Percentiles rank a stretch among this genome's conserved stretches.
Evolutionary conservation across 2,113 vertebrate species (phyloP).

Genomic region (Sphaerodactylus townsendi): DNA sequence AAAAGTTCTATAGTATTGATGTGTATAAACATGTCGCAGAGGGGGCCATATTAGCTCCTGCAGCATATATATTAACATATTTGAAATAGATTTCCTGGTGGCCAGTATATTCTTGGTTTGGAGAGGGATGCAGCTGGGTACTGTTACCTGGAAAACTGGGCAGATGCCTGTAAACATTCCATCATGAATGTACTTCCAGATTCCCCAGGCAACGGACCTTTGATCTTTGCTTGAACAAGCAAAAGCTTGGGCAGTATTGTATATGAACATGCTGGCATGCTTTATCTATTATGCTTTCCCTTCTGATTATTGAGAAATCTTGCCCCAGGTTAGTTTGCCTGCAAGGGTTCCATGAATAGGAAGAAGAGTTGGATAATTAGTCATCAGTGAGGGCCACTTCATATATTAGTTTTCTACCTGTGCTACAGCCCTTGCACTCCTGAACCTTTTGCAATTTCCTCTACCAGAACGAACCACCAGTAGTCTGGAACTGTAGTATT

Average conservation of each 20-base stretch:
- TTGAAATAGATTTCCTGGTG: not conserved
- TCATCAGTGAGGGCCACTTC: slow-evolving; percentile 2
- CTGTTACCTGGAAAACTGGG: too few species aligned
- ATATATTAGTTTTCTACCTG: not conserved
- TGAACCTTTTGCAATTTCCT: not conserved
- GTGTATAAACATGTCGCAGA: not conserved
- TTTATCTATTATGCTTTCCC: not conserved
- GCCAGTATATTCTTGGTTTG: not conserved
- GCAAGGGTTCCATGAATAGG: not conserved
- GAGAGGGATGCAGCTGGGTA: not conserved
- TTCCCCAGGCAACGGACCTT: too few species aligned
- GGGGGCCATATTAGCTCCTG: not conserved
- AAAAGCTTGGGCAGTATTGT: not conserved
- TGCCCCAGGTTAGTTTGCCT: not conserved
- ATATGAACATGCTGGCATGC: not conserved
- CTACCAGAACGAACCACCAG: too few species aligned
- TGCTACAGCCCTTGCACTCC: not conserved
- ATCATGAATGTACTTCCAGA: too few species aligned
- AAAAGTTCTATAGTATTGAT: not conserved
- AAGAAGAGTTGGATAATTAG: not conserved
- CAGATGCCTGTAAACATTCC: too few species aligned
- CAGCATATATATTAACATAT: not conserved
- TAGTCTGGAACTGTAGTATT: too few species aligned
- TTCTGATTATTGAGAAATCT: not conserved
- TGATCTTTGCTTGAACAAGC: too few species aligned